Conservation (phyloP, 2,113 vertebrate genomes). For the Thamnophis sirtalis region DNA sequence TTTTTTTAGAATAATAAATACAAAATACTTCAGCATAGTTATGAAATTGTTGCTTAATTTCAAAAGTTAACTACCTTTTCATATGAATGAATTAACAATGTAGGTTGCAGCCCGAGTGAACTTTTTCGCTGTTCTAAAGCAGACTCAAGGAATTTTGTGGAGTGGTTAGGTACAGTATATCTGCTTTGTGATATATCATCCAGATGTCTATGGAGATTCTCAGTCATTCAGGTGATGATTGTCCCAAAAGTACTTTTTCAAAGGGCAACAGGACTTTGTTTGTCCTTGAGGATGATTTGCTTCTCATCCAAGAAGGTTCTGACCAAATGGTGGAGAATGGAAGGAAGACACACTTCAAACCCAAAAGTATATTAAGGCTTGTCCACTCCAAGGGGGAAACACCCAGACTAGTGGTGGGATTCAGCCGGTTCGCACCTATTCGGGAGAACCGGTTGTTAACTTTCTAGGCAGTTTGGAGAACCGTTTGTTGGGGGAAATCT, state of each 20-base stretch:
- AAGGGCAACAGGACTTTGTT: not conserved
- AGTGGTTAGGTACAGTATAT: not conserved
- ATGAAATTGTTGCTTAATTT: not conserved
- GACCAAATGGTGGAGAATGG: too few species aligned
- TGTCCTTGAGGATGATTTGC: not conserved
- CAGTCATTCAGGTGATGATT: not conserved
- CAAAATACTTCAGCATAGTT: not conserved
- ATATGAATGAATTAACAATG: not conserved
- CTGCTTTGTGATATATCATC: not conserved
- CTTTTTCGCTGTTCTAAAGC: not conserved
- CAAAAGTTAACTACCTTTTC: not conserved
- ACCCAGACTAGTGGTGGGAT: too few species aligned
- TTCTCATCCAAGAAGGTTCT: not conserved
- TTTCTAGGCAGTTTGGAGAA: too few species aligned
- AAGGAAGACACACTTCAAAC: too few species aligned
- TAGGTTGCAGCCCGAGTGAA: not conserved
- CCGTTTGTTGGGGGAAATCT: too few species aligned
- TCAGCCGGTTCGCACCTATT: too few species aligned
- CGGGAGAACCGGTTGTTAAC: too few species aligned
- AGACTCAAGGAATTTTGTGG: not conserved
- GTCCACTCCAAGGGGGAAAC: too few species aligned
- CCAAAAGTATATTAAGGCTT: too few species aligned
- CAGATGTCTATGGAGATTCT: not conserved
- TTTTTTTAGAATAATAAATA: not conserved
- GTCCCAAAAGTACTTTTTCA: not conserved